Evolutionary conservation across 2,113 vertebrate genomes (phyloP), one percentile per base, ranked within the genome.

Genomic region (Butorides virescens): DNA sequence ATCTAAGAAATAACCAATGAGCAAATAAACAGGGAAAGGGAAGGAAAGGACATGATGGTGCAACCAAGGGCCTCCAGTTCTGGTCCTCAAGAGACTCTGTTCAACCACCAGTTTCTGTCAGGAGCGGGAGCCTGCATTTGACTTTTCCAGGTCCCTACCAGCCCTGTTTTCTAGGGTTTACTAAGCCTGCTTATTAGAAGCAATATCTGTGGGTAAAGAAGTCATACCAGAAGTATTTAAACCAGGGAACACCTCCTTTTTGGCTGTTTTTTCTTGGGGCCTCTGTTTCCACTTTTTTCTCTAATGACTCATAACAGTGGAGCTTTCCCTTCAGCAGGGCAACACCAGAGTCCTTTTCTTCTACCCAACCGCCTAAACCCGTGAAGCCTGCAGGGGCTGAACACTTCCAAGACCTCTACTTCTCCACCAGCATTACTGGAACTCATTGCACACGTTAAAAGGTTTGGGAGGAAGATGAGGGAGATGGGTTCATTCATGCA

Each of bases 261-360:
- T 61, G 2, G 22, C 19, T 26, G 4, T 1, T 32, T 74, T 56
- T 30, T 7, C 47, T 30, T 56, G 32, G 13, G 14, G 7, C 4
- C 6, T 39, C 30, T 15, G 4, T 50, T 87, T 73, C 17, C 12
- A 22, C 17, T 32, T 23, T 10, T 74, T 92, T 74, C 25, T 53
- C 37, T 26, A 36, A 27, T 13, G 13, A 36, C 11, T 53, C 22
- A 3, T 13, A 23, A 53, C 0, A 3, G 19, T 7, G 18, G 12
- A 47, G 61, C 34, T 86, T 36, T 61, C 30, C 29, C 32, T 72
- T 61, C 36, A 15, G 39, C 4, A 13, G 36, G 14, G n/a, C 4
- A 53, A 21, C 36, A 52, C 15, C 0, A 0, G 8, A n/a, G 30
- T 25, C 29, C 3, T 44, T 2, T 30, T 50, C 15, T 55, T 71